Evolutionary conservation across 1,140 invertebrate species (phyloP).

Genomic region (Idris sp.): DNA sequence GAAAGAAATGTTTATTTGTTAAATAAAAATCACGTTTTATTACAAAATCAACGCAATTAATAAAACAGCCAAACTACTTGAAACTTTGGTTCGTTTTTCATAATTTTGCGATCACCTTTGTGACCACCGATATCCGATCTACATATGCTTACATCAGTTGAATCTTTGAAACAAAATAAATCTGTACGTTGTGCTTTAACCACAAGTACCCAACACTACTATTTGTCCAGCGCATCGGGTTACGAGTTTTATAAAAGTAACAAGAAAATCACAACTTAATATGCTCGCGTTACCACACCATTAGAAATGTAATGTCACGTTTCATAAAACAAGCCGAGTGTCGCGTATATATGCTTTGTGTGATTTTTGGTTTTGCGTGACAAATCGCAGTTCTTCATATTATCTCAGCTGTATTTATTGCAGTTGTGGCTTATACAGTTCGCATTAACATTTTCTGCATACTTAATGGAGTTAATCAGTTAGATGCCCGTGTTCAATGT

Average conservation of each 20-base stretch:
- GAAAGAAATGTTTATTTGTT: too few relatives aligned
- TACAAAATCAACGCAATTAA: too few relatives aligned
- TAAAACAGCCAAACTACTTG: too few relatives aligned
- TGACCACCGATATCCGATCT: constrained; percentile 11
- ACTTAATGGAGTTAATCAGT: constrained; percentile 55
- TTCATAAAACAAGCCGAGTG: constrained; percentile 9
- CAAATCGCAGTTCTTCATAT: constrained; percentile 47
- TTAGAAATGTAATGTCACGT: constrained; percentile 31
- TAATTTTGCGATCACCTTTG: too few relatives aligned
- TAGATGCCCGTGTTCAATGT: constrained; percentile 28
- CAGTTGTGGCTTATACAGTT: constrained; percentile 18
- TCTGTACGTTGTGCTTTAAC: background rate
- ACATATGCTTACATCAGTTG: constrained; percentile 11
- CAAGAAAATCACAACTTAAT: constrained; percentile 29
- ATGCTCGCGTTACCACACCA: constrained; percentile 25
- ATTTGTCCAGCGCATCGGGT: constrained; percentile 18
- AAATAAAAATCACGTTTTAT: too few relatives aligned
- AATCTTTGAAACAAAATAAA: constrained; percentile 15
- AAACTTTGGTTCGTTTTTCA: too few relatives aligned
- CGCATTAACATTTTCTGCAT: constrained; percentile 50
- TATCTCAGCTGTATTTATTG: constrained; percentile 19
- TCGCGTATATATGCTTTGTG: too few relatives aligned
- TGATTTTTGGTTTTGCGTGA: constrained; percentile 22
- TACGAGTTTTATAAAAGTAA: constrained; percentile 2
- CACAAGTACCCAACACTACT: constrained; percentile 21